phyloP scores from a whole-genome alignment of 2,797 vertebrate species.

The Thalassophryne amazonica region DNA sequence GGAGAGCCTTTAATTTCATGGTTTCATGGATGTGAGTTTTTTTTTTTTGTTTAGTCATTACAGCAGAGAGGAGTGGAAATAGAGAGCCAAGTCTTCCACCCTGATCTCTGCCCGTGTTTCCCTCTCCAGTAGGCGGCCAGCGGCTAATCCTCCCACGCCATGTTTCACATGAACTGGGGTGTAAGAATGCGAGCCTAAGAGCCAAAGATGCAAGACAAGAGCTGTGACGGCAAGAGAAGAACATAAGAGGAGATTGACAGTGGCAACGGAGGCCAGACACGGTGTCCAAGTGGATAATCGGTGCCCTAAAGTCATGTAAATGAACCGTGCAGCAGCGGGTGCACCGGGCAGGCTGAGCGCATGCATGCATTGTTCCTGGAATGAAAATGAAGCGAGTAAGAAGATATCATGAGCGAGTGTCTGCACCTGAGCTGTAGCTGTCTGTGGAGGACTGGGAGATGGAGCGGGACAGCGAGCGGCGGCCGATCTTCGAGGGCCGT shows the following conservation, averaged over 20 bases:
- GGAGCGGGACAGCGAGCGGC: slow-evolving; percentile 95
- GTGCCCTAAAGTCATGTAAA: not conserved
- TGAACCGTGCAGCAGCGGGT: not conserved
- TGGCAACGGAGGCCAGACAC: too few species aligned
- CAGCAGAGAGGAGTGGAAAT: not conserved
- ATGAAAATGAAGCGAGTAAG: too few species aligned
- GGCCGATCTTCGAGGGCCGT: slow-evolving; percentile 94
- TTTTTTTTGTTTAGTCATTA: too few species aligned
- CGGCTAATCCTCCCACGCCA: slow-evolving; percentile 35
- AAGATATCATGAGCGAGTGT: not conserved
- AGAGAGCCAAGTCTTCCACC: slow-evolving; percentile 2
- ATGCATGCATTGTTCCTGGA: too few species aligned
- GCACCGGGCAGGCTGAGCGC: too few species aligned
- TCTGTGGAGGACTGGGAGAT: slow-evolving; percentile 99
- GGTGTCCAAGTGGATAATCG: too few species aligned
- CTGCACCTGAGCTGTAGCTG: slow-evolving; percentile 96
- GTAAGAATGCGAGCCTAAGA: slow-evolving; percentile 19
- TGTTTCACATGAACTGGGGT: slow-evolving; percentile 27
- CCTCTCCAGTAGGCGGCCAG: not conserved
- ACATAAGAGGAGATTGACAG: not conserved
- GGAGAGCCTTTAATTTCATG: too few species aligned
- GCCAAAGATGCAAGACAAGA: slow-evolving; percentile 1
- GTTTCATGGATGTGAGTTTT: too few species aligned
- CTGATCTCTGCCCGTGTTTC: not conserved
- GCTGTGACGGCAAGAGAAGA: not conserved